Conservation (phyloP, 1,140 invertebrate species). For the Pteromalus puparum region DNA sequence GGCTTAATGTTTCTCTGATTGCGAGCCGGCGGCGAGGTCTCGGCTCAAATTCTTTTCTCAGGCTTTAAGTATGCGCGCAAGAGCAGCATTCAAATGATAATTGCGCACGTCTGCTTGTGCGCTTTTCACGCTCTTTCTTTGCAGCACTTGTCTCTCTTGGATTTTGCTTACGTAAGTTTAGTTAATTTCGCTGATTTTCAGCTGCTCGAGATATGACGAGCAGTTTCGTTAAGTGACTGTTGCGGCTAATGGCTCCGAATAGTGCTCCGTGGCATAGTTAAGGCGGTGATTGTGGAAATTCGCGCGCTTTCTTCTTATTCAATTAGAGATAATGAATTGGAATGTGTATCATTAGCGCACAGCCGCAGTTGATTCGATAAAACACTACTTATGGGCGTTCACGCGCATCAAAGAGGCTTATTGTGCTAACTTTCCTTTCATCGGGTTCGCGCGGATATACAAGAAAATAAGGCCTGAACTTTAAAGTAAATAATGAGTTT, state of each 20-base stretch:
- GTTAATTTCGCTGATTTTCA: not conserved
- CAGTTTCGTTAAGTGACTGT: not conserved
- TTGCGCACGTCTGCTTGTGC: not conserved
- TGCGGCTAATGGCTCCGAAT: not conserved
- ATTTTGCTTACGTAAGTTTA: conserved; percentile 6
- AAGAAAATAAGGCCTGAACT: no score
- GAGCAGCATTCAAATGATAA: not conserved
- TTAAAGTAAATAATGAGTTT: no score
- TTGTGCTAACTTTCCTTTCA: no score
- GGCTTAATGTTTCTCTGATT: conserved; percentile 21
- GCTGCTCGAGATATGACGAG: not conserved
- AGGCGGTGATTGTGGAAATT: not conserved
- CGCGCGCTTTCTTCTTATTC: not conserved
- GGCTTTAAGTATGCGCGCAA: not conserved
- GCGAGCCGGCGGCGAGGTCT: not conserved
- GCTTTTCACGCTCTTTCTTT: not conserved
- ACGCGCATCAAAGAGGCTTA: no score
- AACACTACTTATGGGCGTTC: no score
- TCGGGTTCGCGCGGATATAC: no score
- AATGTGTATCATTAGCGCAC: no score
- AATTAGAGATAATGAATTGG: not conserved
- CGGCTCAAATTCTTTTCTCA: conserved; percentile 4
- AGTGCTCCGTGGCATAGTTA: not conserved
- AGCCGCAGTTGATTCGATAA: no score
- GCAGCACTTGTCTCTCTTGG: not conserved